Percentiles rank a stretch among this genome's conserved stretches.
These are phyloP conservation scores for Microtus agrestis DNA, from an alignment of 2,797 vertebrate species.

Conservation along the genomic window DNA sequence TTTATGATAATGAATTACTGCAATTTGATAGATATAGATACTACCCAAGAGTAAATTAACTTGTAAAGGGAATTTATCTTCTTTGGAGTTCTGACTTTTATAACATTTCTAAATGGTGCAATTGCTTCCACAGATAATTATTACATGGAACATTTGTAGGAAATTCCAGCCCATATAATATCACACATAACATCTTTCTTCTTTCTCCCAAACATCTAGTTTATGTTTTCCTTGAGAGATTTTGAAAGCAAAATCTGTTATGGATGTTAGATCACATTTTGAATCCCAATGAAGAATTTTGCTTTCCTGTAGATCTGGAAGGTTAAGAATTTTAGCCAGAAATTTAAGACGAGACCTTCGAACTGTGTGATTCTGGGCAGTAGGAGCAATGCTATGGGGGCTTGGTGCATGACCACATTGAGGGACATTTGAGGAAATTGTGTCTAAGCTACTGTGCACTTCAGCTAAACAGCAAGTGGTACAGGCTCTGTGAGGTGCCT, in stretches of 20 bases:
- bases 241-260: conserved; percentile 33
- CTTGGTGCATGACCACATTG: conserved; percentile 51
- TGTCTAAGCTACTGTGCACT: conserved; percentile 77
- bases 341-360: background rate
- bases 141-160: conserved; percentile 25
- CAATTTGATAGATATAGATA: conserved; percentile 66
- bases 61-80: conserved; percentile 79
- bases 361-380: background rate
- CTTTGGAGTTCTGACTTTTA: conserved; percentile 80
- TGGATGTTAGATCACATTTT: background rate
- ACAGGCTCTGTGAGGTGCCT: background rate
- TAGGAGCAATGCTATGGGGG: background rate
- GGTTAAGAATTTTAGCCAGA: background rate
- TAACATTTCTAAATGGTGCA: conserved; percentile 77
- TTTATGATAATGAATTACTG: background rate
- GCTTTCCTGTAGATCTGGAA: conserved; percentile 11
- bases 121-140: conserved; percentile 79
- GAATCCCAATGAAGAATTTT: background rate
- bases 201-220: background rate
- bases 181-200: background rate
- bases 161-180: background rate
- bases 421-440: conserved; percentile 81
- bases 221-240: conserved; percentile 19
- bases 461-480: background rate
- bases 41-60: conserved; percentile 67